Base-by-base conservation (phyloP, 1,140 invertebrate species). In the Phymorhynchus buccinoides region DNA sequence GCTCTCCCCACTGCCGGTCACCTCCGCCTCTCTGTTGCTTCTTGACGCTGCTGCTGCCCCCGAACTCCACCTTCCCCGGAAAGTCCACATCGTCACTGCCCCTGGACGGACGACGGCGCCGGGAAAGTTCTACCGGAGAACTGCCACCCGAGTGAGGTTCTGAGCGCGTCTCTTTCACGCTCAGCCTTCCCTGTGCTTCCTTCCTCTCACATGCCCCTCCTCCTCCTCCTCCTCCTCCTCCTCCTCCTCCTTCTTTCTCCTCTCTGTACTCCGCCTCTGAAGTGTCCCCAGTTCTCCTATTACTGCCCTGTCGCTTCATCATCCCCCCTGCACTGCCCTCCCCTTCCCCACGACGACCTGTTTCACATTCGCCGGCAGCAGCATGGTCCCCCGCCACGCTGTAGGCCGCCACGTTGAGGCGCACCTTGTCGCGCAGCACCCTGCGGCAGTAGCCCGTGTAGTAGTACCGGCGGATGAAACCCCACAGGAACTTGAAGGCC, bases 401-500 rank as follows among this genome's bases (percentile, higher is more conserved):
- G 41, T 62, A 52, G 44, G 44, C 18, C 37, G 73, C 39, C 39
- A 22, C 22, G 32, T 37, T 48, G n/a, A n/a, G n/a, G 7, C 9
- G 32, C 22, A 52, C 52, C 27, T 44, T 37, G 41, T 71, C 52
- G 79, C 84, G 41, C 56, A 62, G 4, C 1, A 85, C 82, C 87
- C 79, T 87, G 14, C 73, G 56, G 52, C 86, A 87, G 30, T 83
- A 84, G 37, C 87, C 82, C 6, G 85, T 88, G 39, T 88, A 86
- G 56, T 83, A 83, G 66, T 83, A 83, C 75, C 87, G n/a, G 39
- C 56, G 73, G 16, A 89, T 83, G 84, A 89, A 88, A 27, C 81
- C 77, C 83, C 87, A 90, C 22, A 91, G 35, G 62, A 88, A 87
- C 82, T 92, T 93, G 48, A 93, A 80, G 41, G 86, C 90, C n/a